Percentiles rank a stretch among this genome's conserved stretches.
phyloP scores from a whole-genome alignment of 1,140 invertebrate species.

The Euura lappo region DNA sequence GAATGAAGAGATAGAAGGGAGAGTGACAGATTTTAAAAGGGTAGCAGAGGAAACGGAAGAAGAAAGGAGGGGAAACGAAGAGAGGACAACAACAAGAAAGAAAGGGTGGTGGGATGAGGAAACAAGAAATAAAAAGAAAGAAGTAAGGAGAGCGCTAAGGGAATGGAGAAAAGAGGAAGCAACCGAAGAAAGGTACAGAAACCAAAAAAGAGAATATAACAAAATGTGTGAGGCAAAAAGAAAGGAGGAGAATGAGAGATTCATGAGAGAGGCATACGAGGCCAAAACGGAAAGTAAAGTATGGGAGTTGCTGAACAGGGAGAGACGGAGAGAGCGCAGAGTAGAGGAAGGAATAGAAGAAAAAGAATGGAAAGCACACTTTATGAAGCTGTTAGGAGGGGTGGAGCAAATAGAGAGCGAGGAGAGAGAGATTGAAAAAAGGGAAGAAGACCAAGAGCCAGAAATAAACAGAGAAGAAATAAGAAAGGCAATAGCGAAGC shows the following conservation, averaged over 20 bases:
- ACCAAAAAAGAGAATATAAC: too few species aligned
- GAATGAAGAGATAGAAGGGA: not conserved
- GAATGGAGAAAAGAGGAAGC: not conserved
- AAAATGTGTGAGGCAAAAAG: not conserved
- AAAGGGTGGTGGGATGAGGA: conserved; percentile 16
- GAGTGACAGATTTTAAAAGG: conserved; percentile 9
- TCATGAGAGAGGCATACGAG: not conserved
- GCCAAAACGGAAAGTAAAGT: not conserved
- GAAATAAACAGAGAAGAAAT: too few species aligned
- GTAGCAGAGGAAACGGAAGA: conserved; percentile 14
- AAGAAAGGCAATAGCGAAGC: too few species aligned
- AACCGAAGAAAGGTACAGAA: not conserved
- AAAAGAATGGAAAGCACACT: too few species aligned
- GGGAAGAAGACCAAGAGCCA: too few species aligned
- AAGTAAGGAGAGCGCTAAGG: not conserved
- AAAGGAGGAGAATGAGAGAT: not conserved
- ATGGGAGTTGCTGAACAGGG: too few species aligned
- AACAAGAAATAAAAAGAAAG: conserved; percentile 10
- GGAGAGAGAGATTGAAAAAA: too few species aligned
- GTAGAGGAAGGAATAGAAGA: too few species aligned
- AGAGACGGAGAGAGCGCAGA: too few species aligned
- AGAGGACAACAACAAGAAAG: not conserved
- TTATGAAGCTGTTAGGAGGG: too few species aligned
- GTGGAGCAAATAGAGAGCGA: too few species aligned
- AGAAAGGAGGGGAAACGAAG: conserved; percentile 13